Percentiles rank a stretch among this genome's conserved stretches.
Evolutionary conservation across 2,888 invertebrate genomes (phyloP).

Genomic region (Aleiodes testaceus): DNA sequence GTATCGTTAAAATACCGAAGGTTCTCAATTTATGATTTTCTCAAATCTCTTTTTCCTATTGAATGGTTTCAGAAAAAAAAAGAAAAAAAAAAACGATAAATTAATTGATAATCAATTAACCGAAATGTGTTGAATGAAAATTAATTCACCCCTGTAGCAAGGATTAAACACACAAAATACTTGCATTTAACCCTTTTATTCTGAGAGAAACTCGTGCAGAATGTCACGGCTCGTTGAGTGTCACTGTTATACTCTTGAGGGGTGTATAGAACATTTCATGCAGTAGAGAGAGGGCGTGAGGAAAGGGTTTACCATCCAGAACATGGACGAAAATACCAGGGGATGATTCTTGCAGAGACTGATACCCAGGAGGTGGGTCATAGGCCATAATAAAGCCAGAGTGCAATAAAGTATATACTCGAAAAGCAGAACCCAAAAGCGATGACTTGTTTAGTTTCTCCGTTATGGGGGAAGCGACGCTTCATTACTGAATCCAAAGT

Average conservation of each 20-base stretch:
- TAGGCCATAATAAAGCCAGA: constrained; percentile 68
- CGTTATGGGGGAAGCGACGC: constrained; percentile 58
- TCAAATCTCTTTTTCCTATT: background rate
- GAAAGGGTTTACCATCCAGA: constrained; percentile 64
- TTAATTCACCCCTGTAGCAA: background rate
- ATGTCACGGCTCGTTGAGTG: constrained; percentile 69
- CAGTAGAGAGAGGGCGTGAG: constrained; percentile 64
- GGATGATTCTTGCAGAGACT: constrained; percentile 36
- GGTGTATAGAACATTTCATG: constrained; percentile 43
- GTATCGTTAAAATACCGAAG: constrained; percentile 61
- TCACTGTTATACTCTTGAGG: constrained; percentile 57
- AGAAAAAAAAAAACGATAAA: background rate
- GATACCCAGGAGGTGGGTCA: constrained; percentile 50
- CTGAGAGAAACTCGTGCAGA: constrained; percentile 61
- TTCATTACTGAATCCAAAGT: constrained; percentile 70
- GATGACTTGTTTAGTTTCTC: constrained; percentile 68
- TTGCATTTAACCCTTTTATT: constrained; percentile 60
- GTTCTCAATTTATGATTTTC: constrained; percentile 60
- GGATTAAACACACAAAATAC: background rate
- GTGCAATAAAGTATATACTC: constrained; percentile 69
- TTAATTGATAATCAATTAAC: background rate
- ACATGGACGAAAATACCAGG: constrained; percentile 60
- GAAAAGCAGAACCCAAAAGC: constrained; percentile 63
- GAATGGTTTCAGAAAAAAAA: background rate
- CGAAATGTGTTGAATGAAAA: background rate